phyloP scores from a whole-genome alignment of 2,113 vertebrate species.

The Procapra przewalskii region DNA sequence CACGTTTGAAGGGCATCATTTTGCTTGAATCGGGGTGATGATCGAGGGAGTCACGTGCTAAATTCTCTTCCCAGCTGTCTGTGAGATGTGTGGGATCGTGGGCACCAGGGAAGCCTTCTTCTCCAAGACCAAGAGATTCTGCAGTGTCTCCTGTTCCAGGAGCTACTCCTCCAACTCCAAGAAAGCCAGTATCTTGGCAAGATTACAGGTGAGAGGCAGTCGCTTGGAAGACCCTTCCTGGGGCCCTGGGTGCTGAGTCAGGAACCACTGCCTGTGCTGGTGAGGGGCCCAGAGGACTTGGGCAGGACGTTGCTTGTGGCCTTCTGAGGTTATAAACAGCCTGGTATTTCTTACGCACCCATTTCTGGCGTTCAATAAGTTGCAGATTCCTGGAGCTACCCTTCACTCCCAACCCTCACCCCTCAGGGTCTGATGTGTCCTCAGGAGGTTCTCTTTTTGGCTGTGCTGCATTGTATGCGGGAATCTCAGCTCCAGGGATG shows the following conservation, averaged over 20 bases:
- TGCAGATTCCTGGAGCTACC: neutral
- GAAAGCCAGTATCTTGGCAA: constrained; percentile 91
- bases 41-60: neutral
- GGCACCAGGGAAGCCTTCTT: constrained; percentile 89
- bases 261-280: neutral
- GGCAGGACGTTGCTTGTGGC: neutral
- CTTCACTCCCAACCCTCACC: neutral
- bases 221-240: neutral
- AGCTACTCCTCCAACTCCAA: constrained; percentile 97
- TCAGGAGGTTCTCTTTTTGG: neutral
- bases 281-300: neutral
- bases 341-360: neutral
- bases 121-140: constrained; percentile 96
- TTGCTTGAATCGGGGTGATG: neutral
- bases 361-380: neutral
- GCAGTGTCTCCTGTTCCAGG: constrained; percentile 92
- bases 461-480: neutral
- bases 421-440: neutral
- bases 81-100: constrained; percentile 93
- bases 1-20: neutral
- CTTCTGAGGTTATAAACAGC: neutral
- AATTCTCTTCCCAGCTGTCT: constrained; percentile 83
- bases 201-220: constrained; percentile 86
- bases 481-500: neutral
- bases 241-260: neutral